Evolutionary conservation across 2,797 vertebrate genomes (phyloP).

Genomic region (Chromis chromis): DNA sequence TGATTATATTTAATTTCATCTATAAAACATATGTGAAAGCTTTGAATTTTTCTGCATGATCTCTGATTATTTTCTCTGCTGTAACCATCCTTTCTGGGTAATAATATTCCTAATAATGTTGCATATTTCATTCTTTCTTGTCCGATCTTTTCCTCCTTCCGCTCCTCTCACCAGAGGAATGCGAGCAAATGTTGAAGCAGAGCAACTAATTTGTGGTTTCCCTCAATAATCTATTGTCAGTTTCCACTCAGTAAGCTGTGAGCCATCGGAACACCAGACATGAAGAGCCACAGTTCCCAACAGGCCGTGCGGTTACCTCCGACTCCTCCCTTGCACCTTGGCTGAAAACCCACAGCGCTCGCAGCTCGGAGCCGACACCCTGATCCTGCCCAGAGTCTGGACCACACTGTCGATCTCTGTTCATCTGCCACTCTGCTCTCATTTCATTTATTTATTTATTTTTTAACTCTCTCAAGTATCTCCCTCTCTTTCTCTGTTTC

Average conservation of each 20-base stretch:
- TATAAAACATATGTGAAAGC: background rate
- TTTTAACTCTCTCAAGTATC: constrained; percentile 25
- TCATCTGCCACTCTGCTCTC: constrained; percentile 8
- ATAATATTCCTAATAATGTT: constrained; percentile 27
- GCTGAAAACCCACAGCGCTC: constrained; percentile 62
- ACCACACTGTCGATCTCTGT: constrained; percentile 43
- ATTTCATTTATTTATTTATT: background rate
- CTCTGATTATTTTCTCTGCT: background rate
- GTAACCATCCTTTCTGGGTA: constrained; percentile 1
- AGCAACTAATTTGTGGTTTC: constrained; percentile 72
- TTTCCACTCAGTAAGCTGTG: constrained; percentile 58
- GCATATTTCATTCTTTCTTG: constrained; percentile 13
- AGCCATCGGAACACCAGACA: constrained; percentile 53
- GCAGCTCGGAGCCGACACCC: constrained; percentile 40
- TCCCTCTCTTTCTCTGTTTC: constrained; percentile 25
- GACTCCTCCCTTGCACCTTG: constrained; percentile 54
- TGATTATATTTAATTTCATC: constrained; percentile 13
- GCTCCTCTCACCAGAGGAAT: constrained; percentile 39
- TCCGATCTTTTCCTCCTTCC: constrained; percentile 19
- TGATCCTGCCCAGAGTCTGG: constrained; percentile 42
- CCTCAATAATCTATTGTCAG: constrained; percentile 67
- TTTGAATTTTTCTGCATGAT: background rate
- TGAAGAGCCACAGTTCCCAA: constrained; percentile 65
- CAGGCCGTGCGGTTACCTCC: constrained; percentile 62
- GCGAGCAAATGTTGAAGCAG: constrained; percentile 47